Evolutionary conservation across 2,797 vertebrate genomes (phyloP).

Genomic region (Neopelma chrysocephalum): DNA sequence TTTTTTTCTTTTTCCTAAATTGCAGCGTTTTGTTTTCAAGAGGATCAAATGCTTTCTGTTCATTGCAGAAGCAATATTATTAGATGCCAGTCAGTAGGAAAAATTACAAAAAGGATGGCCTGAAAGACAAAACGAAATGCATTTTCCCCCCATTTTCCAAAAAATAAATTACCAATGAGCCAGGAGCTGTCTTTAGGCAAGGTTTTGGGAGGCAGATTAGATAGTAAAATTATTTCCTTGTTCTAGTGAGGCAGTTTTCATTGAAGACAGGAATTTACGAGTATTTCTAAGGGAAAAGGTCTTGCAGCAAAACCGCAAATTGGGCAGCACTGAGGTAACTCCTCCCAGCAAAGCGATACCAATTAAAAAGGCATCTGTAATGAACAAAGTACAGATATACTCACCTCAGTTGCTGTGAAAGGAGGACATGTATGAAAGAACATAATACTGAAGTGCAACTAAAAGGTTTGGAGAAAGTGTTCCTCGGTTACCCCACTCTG

Average conservation of each 20-base stretch:
- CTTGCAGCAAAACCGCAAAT: conserved; percentile 37
- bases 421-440: neutral
- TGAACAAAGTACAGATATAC: neutral
- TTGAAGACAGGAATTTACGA: conserved; percentile 37
- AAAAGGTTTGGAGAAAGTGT: neutral
- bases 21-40: conserved; percentile 33
- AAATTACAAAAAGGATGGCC: conserved; percentile 24
- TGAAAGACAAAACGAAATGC: conserved; percentile 10
- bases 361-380: conserved; percentile 9
- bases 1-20: rapidly evolving
- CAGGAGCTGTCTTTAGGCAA: conserved; percentile 38
- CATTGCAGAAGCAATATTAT: conserved; percentile 42
- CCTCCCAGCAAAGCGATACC: conserved; percentile 39
- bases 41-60: conserved; percentile 2
- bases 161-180: conserved; percentile 37
- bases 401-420: neutral
- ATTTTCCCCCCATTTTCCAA: conserved; percentile 10
- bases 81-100: conserved; percentile 31
- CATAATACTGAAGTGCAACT: neutral
- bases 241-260: conserved; percentile 47
- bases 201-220: conserved; percentile 51
- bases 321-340: neutral
- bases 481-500: neutral
- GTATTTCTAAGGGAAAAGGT: conserved; percentile 49
- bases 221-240: conserved; percentile 45